phyloP scores from a whole-genome alignment of 2,113 vertebrate genomes.

The Indicator maculatus region DNA sequence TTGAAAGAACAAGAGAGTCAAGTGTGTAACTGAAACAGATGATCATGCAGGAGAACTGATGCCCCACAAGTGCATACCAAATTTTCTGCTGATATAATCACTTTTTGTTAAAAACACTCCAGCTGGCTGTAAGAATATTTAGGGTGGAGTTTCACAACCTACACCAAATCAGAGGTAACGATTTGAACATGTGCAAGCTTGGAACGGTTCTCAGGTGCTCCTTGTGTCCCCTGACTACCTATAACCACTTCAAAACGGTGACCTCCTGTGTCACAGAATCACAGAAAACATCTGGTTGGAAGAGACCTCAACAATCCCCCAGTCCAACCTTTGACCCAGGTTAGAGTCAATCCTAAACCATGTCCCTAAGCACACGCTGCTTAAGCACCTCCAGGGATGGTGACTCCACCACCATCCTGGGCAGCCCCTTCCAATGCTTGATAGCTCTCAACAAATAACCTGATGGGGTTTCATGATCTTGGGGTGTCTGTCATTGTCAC shows the following conservation, averaged over 20 bases:
- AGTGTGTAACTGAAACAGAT: neutral
- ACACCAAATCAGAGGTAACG: neutral
- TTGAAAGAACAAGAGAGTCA: neutral
- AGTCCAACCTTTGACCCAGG: no score
- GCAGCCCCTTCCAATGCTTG: no score
- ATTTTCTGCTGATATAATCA: neutral
- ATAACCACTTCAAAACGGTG: neutral
- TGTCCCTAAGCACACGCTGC: no score
- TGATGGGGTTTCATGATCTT: neutral
- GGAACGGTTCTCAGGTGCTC: neutral
- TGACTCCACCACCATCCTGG: no score
- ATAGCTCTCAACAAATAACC: neutral
- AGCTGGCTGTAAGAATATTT: neutral
- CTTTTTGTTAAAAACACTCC: slow-evolving; percentile 2
- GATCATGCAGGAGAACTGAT: neutral
- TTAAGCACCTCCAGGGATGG: no score
- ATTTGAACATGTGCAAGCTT: neutral
- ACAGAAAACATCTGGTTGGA: no score
- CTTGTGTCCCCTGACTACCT: neutral
- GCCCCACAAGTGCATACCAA: neutral
- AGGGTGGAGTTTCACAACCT: neutral
- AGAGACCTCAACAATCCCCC: no score
- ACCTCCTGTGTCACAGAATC: neutral
- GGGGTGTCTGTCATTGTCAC: neutral
- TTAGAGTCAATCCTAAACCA: no score